These are phyloP conservation scores for Drosophila lacteicornis DNA, from an alignment of 1,140 invertebrate genomes.

Conservation along the genomic window DNA sequence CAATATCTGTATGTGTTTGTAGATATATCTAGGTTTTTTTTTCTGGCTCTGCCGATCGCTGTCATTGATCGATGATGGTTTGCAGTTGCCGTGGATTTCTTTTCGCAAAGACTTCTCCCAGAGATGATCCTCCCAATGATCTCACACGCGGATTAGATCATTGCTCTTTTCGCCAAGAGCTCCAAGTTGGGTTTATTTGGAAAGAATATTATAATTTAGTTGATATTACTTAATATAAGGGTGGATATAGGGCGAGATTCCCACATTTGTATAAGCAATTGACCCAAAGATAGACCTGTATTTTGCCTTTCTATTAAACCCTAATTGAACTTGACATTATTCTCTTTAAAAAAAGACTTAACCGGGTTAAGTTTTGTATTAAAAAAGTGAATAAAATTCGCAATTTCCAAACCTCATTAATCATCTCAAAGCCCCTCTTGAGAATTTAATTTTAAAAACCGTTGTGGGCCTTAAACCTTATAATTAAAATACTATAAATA, in stretches of 20 bases:
- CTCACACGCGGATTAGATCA: conserved; percentile 6
- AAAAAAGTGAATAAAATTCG: background rate
- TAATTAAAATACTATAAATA: conserved; percentile 35
- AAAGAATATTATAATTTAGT: too few species aligned
- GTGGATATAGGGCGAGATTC: too few species aligned
- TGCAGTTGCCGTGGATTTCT: conserved; percentile 17
- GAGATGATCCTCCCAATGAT: conserved; percentile 22
- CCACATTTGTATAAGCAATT: too few species aligned
- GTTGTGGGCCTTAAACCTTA: conserved; percentile 13
- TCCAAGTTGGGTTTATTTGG: background rate
- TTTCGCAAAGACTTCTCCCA: conserved; percentile 9
- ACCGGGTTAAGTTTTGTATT: background rate
- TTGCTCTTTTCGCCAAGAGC: background rate
- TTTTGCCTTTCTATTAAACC: too few species aligned
- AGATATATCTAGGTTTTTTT: background rate
- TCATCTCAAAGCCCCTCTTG: background rate
- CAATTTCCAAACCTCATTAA: conserved; percentile 14
- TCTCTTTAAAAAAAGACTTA: background rate
- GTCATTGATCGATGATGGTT: conserved; percentile 50
- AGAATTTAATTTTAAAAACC: background rate
- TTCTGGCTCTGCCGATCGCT: conserved; percentile 4
- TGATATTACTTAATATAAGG: too few species aligned
- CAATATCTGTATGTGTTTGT: conserved; percentile 1
- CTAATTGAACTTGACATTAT: too few species aligned
- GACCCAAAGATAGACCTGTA: too few species aligned